Conservation (phyloP, 2,113 vertebrate species). For the Acanthochromis polyacanthus region DNA sequence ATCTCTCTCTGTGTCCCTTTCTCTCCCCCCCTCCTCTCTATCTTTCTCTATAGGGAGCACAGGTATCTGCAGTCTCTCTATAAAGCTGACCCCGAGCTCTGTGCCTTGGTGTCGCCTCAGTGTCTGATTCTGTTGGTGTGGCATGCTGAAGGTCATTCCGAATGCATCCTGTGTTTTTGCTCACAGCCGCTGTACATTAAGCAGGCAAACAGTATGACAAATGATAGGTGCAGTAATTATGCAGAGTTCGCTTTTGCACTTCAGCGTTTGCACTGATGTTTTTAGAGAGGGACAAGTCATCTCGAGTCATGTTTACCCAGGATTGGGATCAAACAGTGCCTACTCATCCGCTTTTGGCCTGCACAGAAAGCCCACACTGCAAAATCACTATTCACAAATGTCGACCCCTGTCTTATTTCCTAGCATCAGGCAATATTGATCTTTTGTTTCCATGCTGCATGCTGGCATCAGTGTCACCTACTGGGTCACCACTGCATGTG, state of each 20-base stretch:
- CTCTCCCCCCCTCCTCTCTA: background rate
- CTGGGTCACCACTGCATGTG: slow-evolving; percentile 22
- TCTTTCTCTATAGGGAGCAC: slow-evolving; percentile 61
- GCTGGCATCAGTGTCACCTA: slow-evolving; percentile 37
- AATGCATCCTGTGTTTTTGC: slow-evolving; percentile 4
- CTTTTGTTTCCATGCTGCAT: slow-evolving; percentile 48
- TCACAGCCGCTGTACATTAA: background rate
- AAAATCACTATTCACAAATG: background rate
- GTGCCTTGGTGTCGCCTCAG: slow-evolving; percentile 25
- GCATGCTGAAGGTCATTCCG: slow-evolving; percentile 50
- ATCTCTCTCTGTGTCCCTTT: slow-evolving; percentile 33
- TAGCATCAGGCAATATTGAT: slow-evolving; percentile 46
- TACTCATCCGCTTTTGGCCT: background rate
- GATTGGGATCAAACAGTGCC: background rate
- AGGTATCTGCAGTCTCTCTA: slow-evolving; percentile 75
- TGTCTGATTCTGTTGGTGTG: slow-evolving; percentile 40
- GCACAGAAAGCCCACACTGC: background rate
- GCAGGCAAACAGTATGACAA: background rate
- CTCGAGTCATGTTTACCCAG: background rate
- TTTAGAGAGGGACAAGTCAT: slow-evolving; percentile 11
- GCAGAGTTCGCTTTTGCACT: background rate
- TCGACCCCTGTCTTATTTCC: slow-evolving; percentile 8
- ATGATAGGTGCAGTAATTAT: background rate
- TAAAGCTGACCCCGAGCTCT: slow-evolving; percentile 36
- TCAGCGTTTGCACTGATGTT: slow-evolving; percentile 5